phyloP scores from a whole-genome alignment of 2,113 vertebrate genomes.

The Prochilodus magdalenae region DNA sequence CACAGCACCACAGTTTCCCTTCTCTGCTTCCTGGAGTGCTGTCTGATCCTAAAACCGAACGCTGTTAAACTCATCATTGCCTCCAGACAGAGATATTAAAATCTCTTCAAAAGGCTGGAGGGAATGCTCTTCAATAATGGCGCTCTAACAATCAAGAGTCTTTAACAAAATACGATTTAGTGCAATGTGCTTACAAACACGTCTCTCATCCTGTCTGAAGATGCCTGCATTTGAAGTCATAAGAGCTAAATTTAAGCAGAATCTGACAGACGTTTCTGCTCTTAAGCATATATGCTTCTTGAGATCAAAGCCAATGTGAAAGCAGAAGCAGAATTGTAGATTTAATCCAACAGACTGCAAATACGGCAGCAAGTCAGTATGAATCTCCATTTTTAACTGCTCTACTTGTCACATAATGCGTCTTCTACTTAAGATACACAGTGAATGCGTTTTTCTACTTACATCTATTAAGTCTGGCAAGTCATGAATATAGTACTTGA shows the following conservation, averaged over 20 bases:
- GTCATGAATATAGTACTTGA: conserved; percentile 99
- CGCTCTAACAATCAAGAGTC: conserved; percentile 30
- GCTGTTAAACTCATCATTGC: conserved; percentile 55
- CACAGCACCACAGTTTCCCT: background rate
- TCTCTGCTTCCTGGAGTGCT: background rate
- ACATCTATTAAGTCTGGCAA: conserved; percentile 97
- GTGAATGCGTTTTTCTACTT: conserved; percentile 75
- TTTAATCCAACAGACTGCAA: conserved; percentile 1
- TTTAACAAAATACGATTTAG: conserved; percentile 40
- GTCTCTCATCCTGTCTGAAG: no score
- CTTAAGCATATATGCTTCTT: background rate
- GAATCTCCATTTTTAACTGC: conserved; percentile 29
- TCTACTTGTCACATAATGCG: conserved; percentile 28
- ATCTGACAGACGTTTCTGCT: conserved; percentile 27
- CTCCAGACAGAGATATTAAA: conserved; percentile 45
- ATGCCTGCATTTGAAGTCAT: conserved; percentile 11
- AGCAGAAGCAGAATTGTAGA: conserved; percentile 1
- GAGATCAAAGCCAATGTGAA: conserved; percentile 17
- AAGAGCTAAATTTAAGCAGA: conserved; percentile 32
- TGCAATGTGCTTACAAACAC: background rate
- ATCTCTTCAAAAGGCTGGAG: conserved; percentile 42
- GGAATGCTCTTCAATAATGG: conserved; percentile 36
- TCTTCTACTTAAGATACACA: conserved; percentile 12
- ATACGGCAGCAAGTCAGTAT: conserved; percentile 6
- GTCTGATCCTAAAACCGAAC: background rate